phyloP scores from a whole-genome alignment of 23 tunicate species.

The Corella eumyota region DNA sequence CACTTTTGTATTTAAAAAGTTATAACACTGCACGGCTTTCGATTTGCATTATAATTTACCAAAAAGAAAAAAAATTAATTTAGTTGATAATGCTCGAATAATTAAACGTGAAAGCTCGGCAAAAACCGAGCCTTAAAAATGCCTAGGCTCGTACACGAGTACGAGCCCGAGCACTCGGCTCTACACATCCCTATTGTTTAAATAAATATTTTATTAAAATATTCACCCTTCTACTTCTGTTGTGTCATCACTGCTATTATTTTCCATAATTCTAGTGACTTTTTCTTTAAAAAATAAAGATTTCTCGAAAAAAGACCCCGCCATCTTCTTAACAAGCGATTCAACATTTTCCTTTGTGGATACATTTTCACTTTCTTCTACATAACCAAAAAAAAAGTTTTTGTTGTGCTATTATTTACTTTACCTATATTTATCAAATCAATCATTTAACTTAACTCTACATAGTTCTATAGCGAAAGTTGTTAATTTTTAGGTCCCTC shows the following conservation, averaged over 20 bases:
- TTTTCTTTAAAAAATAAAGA: slow-evolving; percentile 49
- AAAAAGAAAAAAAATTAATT: too few species aligned
- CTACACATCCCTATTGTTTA: too few species aligned
- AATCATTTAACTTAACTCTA: background rate
- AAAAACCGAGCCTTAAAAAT: too few species aligned
- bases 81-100: too few species aligned
- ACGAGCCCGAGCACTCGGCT: too few species aligned
- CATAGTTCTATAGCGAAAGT: too few species aligned
- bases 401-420: background rate
- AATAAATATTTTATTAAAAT: background rate
- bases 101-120: too few species aligned
- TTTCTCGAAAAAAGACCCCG: slow-evolving; percentile 30
- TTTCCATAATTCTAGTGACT: slow-evolving; percentile 62
- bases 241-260: slow-evolving; percentile 57
- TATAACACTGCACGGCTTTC: too few species aligned
- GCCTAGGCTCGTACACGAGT: too few species aligned
- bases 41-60: too few species aligned
- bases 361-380: background rate
- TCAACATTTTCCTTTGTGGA: slow-evolving; percentile 19
- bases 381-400: background rate
- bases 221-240: slow-evolving; percentile 17
- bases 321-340: slow-evolving; percentile 46
- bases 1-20: too few species aligned
- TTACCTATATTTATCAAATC: background rate
- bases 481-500: too few species aligned